phyloP scores from a whole-genome alignment of 2,888 invertebrate genomes.

The Frankliniella fusca region DNA sequence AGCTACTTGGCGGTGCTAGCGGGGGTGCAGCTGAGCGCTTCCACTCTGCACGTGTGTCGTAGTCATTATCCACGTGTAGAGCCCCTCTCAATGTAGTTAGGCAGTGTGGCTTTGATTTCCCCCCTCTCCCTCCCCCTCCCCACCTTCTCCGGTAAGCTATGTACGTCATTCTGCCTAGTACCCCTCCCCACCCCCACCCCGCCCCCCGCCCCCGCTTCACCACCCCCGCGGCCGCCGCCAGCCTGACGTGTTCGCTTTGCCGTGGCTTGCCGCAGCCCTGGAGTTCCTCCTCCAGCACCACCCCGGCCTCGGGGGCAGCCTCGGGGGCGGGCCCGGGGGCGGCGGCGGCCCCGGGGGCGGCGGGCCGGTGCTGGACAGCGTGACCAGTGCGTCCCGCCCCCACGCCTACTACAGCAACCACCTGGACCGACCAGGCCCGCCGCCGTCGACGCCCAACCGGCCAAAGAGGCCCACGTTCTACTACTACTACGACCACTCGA shows the following conservation, averaged over 20 bases:
- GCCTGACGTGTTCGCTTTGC: not conserved
- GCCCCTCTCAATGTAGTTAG: too few relatives aligned
- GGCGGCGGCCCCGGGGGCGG: constrained; percentile 35
- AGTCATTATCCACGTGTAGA: too few relatives aligned
- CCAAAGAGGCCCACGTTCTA: constrained; percentile 32
- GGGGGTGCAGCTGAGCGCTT: too few relatives aligned
- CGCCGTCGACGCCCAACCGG: constrained; percentile 36
- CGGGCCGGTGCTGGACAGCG: constrained; percentile 29
- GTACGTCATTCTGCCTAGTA: too few relatives aligned
- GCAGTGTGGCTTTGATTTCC: too few relatives aligned
- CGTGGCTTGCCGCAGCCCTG: constrained; percentile 35
- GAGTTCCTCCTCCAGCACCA: constrained; percentile 40
- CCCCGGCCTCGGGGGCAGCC: constrained; percentile 31
- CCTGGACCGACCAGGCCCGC: constrained; percentile 33
- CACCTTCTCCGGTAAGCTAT: too few relatives aligned
- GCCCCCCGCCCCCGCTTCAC: not conserved
- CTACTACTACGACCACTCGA: constrained; percentile 31
- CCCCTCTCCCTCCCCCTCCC: too few relatives aligned
- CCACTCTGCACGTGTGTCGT: too few relatives aligned
- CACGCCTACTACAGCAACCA: constrained; percentile 35
- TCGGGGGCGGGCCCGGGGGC: constrained; percentile 28
- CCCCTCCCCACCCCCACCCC: not conserved
- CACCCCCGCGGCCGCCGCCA: not conserved
- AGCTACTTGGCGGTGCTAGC: too few relatives aligned
- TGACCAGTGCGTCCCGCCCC: constrained; percentile 31